These are phyloP conservation scores for Dendrocincla tyrannina DNA, from an alignment of 2,797 vertebrate genomes.

Conservation along the genomic window DNA sequence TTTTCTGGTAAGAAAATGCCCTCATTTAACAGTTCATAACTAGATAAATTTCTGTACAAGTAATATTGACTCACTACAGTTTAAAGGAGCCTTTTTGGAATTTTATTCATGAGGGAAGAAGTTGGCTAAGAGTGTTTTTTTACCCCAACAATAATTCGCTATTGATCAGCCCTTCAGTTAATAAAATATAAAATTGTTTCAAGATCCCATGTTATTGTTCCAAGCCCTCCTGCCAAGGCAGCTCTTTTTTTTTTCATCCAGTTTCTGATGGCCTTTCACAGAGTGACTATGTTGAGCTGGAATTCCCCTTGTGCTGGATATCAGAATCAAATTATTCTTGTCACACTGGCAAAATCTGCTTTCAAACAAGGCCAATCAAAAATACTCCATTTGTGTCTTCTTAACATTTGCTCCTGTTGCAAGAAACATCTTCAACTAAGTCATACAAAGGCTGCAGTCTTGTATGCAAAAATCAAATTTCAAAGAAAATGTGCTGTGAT, in stretches of 20 bases:
- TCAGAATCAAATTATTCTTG: background rate
- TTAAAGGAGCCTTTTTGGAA: background rate
- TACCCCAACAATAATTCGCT: background rate
- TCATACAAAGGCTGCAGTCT: background rate
- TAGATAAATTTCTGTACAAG: background rate
- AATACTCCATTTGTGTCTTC: background rate
- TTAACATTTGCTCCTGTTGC: background rate
- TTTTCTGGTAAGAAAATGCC: background rate
- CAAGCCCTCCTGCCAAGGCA: background rate
- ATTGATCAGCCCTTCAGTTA: background rate
- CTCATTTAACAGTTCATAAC: background rate
- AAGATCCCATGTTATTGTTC: background rate
- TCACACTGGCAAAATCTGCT: background rate
- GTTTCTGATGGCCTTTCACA: background rate
- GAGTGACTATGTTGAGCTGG: background rate
- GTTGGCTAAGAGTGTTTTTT: background rate
- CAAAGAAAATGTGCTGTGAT: background rate
- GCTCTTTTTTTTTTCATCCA: background rate
- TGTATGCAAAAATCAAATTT: background rate
- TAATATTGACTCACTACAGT: background rate
- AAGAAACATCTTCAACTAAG: background rate
- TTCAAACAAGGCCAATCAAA: background rate
- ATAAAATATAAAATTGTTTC: background rate
- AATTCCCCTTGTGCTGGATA: background rate
- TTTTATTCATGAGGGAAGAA: background rate